Conservation (phyloP, 2,113 vertebrate species). For the Aspidoscelis tigris region DNA sequence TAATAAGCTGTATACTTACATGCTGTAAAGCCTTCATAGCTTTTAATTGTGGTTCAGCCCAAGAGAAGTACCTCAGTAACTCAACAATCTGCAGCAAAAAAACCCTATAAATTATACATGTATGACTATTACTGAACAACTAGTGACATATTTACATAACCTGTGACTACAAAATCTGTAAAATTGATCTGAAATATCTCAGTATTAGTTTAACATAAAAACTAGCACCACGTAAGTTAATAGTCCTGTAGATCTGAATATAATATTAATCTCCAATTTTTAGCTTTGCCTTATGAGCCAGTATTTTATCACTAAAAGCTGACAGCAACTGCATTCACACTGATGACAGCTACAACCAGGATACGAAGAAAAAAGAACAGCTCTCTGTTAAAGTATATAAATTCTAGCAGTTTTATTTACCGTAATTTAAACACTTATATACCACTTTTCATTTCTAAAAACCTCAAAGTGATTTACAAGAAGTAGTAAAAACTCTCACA, state of each 20-base stretch:
- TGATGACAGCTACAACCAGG: neutral
- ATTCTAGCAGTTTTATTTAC: no score
- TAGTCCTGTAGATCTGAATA: neutral
- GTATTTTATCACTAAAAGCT: neutral
- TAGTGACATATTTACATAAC: neutral
- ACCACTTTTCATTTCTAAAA: no score
- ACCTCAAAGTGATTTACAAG: no score
- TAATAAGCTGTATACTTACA: slow-evolving; percentile 77
- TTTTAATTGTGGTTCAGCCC: slow-evolving; percentile 97
- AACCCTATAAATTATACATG: slow-evolving; percentile 35
- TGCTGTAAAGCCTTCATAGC: slow-evolving; percentile 97
- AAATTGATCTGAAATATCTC: neutral
- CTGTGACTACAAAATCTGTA: neutral
- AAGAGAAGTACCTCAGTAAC: slow-evolving; percentile 96
- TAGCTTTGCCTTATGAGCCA: neutral
- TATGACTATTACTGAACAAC: neutral
- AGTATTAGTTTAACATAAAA: neutral
- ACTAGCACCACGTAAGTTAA: no score
- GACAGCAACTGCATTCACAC: neutral
- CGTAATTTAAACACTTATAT: no score
- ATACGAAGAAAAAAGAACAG: neutral
- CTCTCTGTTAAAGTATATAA: no score
- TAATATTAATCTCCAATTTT: neutral
- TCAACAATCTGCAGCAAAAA: slow-evolving; percentile 86
- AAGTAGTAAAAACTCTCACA: no score